Conservation (phyloP, 2,888 invertebrate genomes). For the Polyommatus icarus region DNA sequence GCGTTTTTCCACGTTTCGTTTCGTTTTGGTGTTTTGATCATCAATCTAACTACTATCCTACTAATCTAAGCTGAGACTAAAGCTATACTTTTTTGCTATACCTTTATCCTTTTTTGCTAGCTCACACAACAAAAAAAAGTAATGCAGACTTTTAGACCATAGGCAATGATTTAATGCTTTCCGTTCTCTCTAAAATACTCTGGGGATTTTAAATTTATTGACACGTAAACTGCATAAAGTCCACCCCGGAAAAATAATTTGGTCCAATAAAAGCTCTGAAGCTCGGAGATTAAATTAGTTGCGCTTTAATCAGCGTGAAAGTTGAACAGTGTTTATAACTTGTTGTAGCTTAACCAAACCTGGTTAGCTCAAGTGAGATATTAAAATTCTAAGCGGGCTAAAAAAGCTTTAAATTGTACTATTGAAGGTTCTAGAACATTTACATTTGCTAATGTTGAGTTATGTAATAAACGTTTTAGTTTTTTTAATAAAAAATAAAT, state of each 20-base stretch:
- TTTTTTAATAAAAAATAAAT: not conserved
- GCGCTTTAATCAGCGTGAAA: conserved; percentile 45
- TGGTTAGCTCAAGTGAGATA: conserved; percentile 28
- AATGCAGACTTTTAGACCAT: not conserved
- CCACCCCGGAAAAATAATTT: not conserved
- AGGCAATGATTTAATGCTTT: not conserved
- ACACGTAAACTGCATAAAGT: not conserved
- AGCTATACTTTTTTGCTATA: too few species aligned
- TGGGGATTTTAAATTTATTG: not conserved
- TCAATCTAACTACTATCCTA: too few species aligned
- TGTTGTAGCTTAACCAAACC: conserved; percentile 39
- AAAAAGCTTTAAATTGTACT: too few species aligned
- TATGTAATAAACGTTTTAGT: too few species aligned
- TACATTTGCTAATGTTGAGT: too few species aligned
- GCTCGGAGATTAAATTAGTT: conserved; percentile 42
- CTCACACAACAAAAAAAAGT: not conserved
- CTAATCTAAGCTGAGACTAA: too few species aligned
- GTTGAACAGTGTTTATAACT: conserved; percentile 44
- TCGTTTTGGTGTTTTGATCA: too few species aligned
- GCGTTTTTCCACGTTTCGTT: too few species aligned
- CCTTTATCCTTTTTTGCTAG: too few species aligned
- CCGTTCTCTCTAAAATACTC: not conserved
- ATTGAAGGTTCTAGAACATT: too few species aligned
- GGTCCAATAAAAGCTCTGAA: conserved; percentile 30
- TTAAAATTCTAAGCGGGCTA: too few species aligned